Base-by-base conservation (phyloP, 1,140 invertebrate species). In the Cyclargus thomasi region DNA sequence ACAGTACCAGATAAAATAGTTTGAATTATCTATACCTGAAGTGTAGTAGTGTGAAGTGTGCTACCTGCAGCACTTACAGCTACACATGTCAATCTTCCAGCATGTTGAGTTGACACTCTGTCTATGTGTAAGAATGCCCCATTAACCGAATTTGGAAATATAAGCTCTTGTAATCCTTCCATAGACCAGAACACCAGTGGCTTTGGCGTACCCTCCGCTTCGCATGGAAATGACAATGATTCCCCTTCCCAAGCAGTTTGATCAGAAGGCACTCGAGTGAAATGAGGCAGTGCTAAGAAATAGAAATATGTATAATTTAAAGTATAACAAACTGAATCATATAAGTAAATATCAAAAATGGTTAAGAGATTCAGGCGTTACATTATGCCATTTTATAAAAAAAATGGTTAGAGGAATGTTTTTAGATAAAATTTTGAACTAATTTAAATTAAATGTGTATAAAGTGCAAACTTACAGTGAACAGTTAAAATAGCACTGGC, bases 131-230 rank as follows among this genome's bases (percentile, higher is more conserved):
- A 75, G 59, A 85, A 84, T 16, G 80, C 79, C 4, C 78, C 79
- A 35, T 86, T 81, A 63, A 73, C 72, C 53, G 82, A 78, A 76
- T 85, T 90, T 62, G 86, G 81, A 72, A 90, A 90, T 67, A 90
- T 75, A 14, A 90, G 72, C 74, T 90, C 85, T 86, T 90, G 90
- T 67, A 87, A 88, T 20, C 90, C 95, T 82, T 97, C 95, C 78
- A 97, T 94, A 62, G 95, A 93, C 98, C 97, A 98, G 62, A 97
- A 93, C 11, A 98, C 94, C 73, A 96, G 94, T 0, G 97, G 96
- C 22, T 92, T 92, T n/a, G 97, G 97, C 86, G 97, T 96, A 11
- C 97, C 98, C 64, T 95, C 95, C 0, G 97, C 97, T 64, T 94
- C 93, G 82, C 98, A 99, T 62, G 96, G 95, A 81, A 99, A 97